These are phyloP conservation scores for Pherbina coryleti DNA, from an alignment of 2,888 invertebrate species.

Conservation along the genomic window DNA sequence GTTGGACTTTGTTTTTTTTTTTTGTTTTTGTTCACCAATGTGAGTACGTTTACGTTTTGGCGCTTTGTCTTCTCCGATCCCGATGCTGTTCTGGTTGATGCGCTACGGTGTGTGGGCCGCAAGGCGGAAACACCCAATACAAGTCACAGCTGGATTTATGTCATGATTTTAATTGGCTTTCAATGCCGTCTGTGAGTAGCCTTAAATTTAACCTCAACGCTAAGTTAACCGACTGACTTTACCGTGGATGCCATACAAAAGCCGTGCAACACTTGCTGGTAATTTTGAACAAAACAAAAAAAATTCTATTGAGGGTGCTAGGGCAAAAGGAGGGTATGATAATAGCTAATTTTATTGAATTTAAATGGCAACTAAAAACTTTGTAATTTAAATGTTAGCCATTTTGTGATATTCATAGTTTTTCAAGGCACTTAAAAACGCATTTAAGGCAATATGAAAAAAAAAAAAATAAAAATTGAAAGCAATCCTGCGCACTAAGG, in stretches of 20 bases:
- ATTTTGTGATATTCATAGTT: neutral
- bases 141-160: conserved; percentile 70
- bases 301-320: too few species aligned
- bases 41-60: conserved; percentile 51
- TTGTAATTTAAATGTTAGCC: neutral
- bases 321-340: neutral
- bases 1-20: conserved; percentile 53
- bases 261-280: neutral
- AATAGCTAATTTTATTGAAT: neutral
- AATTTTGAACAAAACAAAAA: neutral
- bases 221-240: too few species aligned
- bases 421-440: neutral
- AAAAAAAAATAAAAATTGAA: neutral
- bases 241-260: neutral
- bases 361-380: neutral
- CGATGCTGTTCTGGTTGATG: neutral
- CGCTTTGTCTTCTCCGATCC: conserved; percentile 53
- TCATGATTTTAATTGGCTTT: conserved; percentile 70
- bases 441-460: neutral
- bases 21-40: conserved; percentile 52
- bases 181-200: conserved; percentile 31
- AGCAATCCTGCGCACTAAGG: neutral
- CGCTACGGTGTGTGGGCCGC: conserved; percentile 58
- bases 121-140: conserved; percentile 69
- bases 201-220: too few species aligned